phyloP scores from a whole-genome alignment of 2,113 vertebrate genomes.

The Sciurus niger region DNA sequence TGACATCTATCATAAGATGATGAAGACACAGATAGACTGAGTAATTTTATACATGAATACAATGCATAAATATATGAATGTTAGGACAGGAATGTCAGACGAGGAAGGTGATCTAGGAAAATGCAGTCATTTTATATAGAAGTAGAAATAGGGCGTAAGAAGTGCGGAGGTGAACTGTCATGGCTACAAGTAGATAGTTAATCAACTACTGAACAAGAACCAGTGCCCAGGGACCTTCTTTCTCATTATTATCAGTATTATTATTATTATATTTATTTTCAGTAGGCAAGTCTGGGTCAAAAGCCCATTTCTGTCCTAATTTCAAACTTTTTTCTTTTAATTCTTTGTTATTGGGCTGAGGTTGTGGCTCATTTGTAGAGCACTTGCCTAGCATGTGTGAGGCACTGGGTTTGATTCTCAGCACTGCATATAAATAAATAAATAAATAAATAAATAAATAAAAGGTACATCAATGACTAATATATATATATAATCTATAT shows the following conservation, averaged over 20 bases:
- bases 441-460: no score
- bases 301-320: not conserved
- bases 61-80: not conserved
- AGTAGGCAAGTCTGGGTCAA: not conserved
- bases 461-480: no score
- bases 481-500: no score
- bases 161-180: not conserved
- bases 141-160: no score
- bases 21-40: not conserved
- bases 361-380: no score
- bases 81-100: not conserved
- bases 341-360: no score
- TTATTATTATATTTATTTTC: not conserved
- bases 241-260: not conserved
- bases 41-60: not conserved
- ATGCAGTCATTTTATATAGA: not conserved
- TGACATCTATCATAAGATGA: not conserved
- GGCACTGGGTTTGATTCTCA: no score
- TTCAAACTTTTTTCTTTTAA: no score
- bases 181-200: not conserved
- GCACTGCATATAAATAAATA: no score
- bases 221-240: no score
- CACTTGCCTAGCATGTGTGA: no score
- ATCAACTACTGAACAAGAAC: not conserved
- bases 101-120: no score